A percentile compares a stretch with the other conserved stretches of the same genome.
Evolutionary conservation across 2,797 vertebrate genomes (phyloP).

Genomic region (Fistularia tabacaria): DNA sequence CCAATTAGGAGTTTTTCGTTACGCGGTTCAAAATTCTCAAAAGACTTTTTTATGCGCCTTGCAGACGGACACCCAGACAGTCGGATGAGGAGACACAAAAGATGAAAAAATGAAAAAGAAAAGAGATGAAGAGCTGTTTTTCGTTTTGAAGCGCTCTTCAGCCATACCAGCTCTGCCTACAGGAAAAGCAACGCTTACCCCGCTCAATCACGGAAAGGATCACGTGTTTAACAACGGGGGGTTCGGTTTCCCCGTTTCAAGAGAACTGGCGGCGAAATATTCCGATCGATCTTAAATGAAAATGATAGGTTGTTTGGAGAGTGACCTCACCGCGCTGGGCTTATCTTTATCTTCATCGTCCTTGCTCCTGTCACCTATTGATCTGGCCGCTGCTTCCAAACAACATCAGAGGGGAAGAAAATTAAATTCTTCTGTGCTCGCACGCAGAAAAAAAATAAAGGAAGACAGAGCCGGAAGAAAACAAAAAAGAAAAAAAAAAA

Average conservation of each 20-base stretch:
- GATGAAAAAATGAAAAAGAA: not conserved
- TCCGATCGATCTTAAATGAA: too few relatives aligned
- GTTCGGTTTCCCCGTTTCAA: too few relatives aligned
- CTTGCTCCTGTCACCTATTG: constrained; percentile 39
- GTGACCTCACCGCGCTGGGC: constrained; percentile 24
- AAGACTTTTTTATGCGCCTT: constrained; percentile 22
- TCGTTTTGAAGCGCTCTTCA: constrained; percentile 3
- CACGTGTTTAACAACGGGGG: constrained; percentile 9
- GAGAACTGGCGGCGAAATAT: too few relatives aligned
- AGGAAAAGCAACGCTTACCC: constrained; percentile 6
- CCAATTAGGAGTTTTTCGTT: constrained; percentile 43
- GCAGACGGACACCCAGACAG: constrained; percentile 20
- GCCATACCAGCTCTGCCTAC: not conserved
- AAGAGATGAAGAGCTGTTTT: constrained; percentile 19
- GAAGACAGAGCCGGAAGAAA: constrained; percentile 30
- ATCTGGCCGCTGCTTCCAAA: constrained; percentile 38
- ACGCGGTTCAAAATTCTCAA: not conserved
- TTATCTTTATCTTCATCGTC: constrained; percentile 32
- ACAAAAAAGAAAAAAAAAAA: constrained; percentile 53
- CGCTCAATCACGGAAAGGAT: constrained; percentile 19
- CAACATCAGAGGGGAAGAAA: constrained; percentile 26
- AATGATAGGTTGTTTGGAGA: constrained; percentile 5
- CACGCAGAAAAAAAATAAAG: constrained; percentile 7
- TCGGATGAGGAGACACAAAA: constrained; percentile 13
- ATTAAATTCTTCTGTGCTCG: constrained; percentile 44